These are phyloP conservation scores for Epinephelus malabaricus DNA, from an alignment of 2,797 vertebrate genomes.

Conservation along the genomic window DNA sequence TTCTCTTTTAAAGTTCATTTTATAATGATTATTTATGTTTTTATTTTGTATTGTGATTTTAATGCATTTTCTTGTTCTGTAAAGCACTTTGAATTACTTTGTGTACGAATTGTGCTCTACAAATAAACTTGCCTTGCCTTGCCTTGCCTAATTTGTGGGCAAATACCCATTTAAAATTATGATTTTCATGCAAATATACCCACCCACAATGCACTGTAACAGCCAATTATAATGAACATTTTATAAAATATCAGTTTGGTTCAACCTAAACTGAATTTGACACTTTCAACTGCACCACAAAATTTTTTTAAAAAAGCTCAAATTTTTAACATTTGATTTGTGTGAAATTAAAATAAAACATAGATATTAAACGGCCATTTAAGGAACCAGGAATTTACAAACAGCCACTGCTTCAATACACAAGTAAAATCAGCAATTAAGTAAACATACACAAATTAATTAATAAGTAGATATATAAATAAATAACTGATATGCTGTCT, in stretches of 20 bases:
- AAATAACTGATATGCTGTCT: too few relatives aligned
- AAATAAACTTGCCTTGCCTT: too few relatives aligned
- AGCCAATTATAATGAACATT: too few relatives aligned
- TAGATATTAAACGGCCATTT: not conserved
- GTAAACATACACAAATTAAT: not conserved
- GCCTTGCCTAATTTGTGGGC: not conserved
- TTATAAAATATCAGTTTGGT: too few relatives aligned
- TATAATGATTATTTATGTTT: too few relatives aligned
- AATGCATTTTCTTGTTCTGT: too few relatives aligned
- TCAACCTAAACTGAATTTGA: too few relatives aligned
- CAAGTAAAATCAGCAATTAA: not conserved
- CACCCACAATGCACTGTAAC: not conserved
- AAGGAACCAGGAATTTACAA: not conserved
- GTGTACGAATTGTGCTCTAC: too few relatives aligned
- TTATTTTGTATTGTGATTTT: too few relatives aligned
- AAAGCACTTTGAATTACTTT: too few relatives aligned
- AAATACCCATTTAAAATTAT: not conserved
- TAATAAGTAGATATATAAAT: not conserved
- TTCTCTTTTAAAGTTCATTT: too few relatives aligned
- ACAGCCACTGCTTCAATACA: not conserved
- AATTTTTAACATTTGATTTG: not conserved
- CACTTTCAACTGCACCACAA: not conserved
- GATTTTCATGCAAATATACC: not conserved
- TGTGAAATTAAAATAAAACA: not conserved
- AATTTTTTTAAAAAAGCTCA: not conserved